Base-by-base conservation (phyloP, 1,140 invertebrate genomes). In the Cydia splendana region DNA sequence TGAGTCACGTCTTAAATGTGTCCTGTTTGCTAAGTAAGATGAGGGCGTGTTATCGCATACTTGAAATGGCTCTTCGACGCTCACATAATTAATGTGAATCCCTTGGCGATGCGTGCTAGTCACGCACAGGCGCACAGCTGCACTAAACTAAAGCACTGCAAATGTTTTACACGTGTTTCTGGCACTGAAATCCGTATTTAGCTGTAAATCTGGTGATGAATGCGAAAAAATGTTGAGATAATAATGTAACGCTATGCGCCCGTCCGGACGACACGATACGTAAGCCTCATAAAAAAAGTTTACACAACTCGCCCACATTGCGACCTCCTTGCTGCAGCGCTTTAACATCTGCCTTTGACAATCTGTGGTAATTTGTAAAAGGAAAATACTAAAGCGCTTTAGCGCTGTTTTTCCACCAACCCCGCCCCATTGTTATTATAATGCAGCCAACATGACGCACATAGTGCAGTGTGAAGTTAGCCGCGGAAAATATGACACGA, bases 401-500 rank as follows among this genome's bases (percentile, higher is more conserved):
- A 87, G 77, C 84, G 85, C 82, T 85, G 38, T 12, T 20, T 6
- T 28, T 20, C 65, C 76, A 10, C 12, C 69, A 75, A 67, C 78
- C 84, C 82, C 84, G 83, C 79, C 86, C 88, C 84, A 92, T 92
- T 92, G 90, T 92, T 92, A 91, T 92, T 91, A 91, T 90, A 92
- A 90, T 92, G 89, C 87, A 88, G 89, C 88, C 90, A 92, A 92
- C 90, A 90, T 92, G 82, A 90, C 88, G 86, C 83, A 85, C 81
- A 62, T 74, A 87, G 77, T 82, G 76, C 79, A 82, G 75, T 80
- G 84, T 88, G 89, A 92, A 91, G 83, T 82, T 87, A 84, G 82
- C 75, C 15, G 62, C 79, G 78, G 75, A 65, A 76, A 75, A 74
- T 12, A 13, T 74, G 38, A 74, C 71, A 74, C 71, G 71, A 42